phyloP scores from a whole-genome alignment of 2,797 vertebrate genomes.

The Malacoctenus gilli region DNA sequence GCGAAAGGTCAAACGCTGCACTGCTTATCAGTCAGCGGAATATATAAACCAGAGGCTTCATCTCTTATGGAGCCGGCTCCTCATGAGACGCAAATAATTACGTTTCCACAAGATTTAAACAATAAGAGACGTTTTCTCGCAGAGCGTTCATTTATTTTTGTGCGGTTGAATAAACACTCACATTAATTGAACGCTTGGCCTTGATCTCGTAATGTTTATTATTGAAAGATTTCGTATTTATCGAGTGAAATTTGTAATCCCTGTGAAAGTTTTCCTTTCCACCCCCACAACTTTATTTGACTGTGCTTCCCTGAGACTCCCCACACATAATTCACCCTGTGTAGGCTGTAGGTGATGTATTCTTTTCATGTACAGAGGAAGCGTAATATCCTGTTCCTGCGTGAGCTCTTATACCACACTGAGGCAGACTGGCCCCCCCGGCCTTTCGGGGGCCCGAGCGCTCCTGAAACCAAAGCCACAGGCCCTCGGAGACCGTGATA shows the following conservation, averaged over 20 bases:
- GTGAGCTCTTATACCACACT: constrained; percentile 62
- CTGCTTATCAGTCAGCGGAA: too few relatives aligned
- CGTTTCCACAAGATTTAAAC: too few relatives aligned
- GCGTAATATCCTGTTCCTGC: constrained; percentile 80
- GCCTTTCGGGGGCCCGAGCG: constrained; percentile 57
- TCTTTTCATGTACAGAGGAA: constrained; percentile 79
- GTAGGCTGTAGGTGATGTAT: constrained; percentile 71
- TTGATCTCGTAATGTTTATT: background rate
- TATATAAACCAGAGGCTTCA: too few relatives aligned
- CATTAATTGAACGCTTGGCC: too few relatives aligned
- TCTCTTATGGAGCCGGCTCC: too few relatives aligned
- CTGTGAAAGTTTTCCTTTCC: constrained; percentile 21
- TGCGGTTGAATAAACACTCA: too few relatives aligned
- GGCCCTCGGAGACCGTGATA: constrained; percentile 66
- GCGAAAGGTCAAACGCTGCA: too few relatives aligned
- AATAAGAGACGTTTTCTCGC: too few relatives aligned
- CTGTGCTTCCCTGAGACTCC: constrained; percentile 17
- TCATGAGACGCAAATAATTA: too few relatives aligned
- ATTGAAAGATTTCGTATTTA: constrained; percentile 12
- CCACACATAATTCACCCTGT: constrained; percentile 66
- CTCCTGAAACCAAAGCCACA: constrained; percentile 68
- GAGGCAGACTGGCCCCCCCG: constrained; percentile 57
- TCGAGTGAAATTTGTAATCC: constrained; percentile 15
- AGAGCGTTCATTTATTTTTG: too few relatives aligned
- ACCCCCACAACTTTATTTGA: background rate